A percentile compares a stretch with the other conserved stretches of the same genome.
Evolutionary conservation across 2,113 vertebrate species (phyloP).

Genomic region (Cervus canadensis): DNA sequence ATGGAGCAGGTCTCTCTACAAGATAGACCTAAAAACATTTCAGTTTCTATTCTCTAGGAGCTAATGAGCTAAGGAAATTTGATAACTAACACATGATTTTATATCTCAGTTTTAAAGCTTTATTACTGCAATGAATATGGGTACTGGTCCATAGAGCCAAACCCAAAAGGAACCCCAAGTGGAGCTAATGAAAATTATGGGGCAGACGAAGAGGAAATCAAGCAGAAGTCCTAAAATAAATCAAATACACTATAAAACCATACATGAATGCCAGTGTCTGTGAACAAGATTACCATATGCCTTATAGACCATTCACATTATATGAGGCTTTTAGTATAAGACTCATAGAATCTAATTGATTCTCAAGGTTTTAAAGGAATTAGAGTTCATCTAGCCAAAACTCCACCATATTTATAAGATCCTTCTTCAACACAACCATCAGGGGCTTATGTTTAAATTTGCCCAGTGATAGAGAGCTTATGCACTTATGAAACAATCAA

Average conservation of each 20-base stretch:
- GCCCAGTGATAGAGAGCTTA: background rate
- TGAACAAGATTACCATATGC: conserved; percentile 43
- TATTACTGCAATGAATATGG: conserved; percentile 53
- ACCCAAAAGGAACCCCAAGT: conserved; percentile 53
- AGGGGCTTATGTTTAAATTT: background rate
- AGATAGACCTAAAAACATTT: background rate
- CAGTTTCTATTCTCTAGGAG: conserved; percentile 19
- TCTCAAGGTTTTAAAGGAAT: conserved; percentile 38
- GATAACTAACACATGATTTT: conserved; percentile 58
- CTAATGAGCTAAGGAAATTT: conserved; percentile 61
- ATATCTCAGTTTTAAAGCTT: conserved; percentile 59
- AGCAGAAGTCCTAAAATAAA: conserved; percentile 71
- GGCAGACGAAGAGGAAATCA: conserved; percentile 63
- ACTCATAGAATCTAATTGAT: conserved; percentile 50
- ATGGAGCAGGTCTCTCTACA: background rate
- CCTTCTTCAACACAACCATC: background rate
- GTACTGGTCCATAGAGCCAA: conserved; percentile 54
- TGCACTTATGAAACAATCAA: background rate
- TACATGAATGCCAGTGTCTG: conserved; percentile 48
- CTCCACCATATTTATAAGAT: conserved; percentile 23
- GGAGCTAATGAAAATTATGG: conserved; percentile 66
- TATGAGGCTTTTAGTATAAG: conserved; percentile 61
- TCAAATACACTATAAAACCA: conserved; percentile 51
- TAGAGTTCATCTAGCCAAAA: conserved; percentile 39
- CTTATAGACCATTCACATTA: conserved; percentile 61